These are phyloP conservation scores for Sarcophilus harrisii DNA, from an alignment of 2,797 vertebrate species.

Conservation along the genomic window DNA sequence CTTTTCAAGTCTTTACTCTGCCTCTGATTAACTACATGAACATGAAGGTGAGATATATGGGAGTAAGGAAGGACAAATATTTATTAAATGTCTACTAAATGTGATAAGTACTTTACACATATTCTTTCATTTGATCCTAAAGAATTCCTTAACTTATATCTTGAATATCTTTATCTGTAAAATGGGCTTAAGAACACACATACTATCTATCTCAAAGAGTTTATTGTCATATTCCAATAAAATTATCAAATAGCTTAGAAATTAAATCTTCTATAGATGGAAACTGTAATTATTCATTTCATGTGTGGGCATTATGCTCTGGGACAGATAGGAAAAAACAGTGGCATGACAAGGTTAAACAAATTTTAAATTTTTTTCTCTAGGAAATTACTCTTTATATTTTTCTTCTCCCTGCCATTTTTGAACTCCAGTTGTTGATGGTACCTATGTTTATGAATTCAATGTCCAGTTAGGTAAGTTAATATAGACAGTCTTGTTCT, in stretches of 20 bases:
- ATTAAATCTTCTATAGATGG: not conserved
- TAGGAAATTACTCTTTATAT: not conserved
- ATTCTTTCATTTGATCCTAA: not conserved
- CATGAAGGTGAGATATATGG: not conserved
- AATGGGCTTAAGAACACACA: not conserved
- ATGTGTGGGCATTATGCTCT: not conserved
- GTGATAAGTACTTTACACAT: not conserved
- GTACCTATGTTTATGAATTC: not conserved
- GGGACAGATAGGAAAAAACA: not conserved
- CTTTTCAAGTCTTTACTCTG: not conserved
- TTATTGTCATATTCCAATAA: not conserved
- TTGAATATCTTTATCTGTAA: not conserved
- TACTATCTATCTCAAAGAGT: not conserved
- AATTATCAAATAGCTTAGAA: not conserved
- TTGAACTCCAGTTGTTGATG: not conserved
- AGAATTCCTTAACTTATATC: not conserved
- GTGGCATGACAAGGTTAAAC: not conserved
- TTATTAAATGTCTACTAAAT: not conserved
- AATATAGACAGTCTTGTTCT: not conserved
- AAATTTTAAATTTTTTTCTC: not conserved
- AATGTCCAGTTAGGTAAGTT: not conserved
- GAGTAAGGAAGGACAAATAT: not conserved
- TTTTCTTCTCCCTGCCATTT: not conserved
- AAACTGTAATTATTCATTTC: not conserved
- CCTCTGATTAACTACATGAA: not conserved